A percentile compares a stretch with the other conserved stretches of the same genome.
Conservation (phyloP, 2,113 vertebrate genomes). For the Solenodon paradoxus region DNA sequence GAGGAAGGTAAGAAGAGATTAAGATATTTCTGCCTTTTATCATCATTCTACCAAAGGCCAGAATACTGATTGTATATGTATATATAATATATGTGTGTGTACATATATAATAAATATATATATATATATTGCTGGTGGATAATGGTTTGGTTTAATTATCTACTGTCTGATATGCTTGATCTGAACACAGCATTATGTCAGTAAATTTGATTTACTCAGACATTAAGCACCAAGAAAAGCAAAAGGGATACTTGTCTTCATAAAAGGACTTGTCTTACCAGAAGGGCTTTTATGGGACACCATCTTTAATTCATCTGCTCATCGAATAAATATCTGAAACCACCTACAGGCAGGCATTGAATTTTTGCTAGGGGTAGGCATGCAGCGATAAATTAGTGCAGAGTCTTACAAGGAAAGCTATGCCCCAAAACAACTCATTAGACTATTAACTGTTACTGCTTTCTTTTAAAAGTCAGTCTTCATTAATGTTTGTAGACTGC, state of each 20-base stretch:
- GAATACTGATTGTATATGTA: background rate
- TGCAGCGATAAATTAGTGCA: background rate
- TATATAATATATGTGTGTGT: too few species aligned
- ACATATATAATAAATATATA: too few species aligned
- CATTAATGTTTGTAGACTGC: background rate
- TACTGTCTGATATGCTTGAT: background rate
- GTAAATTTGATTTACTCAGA: constrained; percentile 28
- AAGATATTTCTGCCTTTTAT: too few species aligned
- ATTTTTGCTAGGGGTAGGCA: background rate
- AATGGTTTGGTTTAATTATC: background rate
- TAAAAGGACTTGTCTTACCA: constrained; percentile 1
- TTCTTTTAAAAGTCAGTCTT: constrained; percentile 15
- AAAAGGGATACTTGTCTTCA: background rate
- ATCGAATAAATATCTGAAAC: background rate
- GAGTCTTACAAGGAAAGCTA: background rate
- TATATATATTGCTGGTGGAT: background rate
- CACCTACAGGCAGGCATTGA: background rate
- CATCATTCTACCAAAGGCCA: background rate
- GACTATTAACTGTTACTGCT: background rate
- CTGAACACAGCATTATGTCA: background rate
- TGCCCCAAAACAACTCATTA: background rate
- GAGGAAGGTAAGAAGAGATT: constrained; percentile 87
- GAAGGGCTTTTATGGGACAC: too few species aligned
- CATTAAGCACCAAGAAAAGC: background rate
- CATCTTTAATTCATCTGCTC: background rate